These are phyloP conservation scores for Hyposoter dolosus DNA, from an alignment of 2,888 invertebrate genomes.

Conservation along the genomic window DNA sequence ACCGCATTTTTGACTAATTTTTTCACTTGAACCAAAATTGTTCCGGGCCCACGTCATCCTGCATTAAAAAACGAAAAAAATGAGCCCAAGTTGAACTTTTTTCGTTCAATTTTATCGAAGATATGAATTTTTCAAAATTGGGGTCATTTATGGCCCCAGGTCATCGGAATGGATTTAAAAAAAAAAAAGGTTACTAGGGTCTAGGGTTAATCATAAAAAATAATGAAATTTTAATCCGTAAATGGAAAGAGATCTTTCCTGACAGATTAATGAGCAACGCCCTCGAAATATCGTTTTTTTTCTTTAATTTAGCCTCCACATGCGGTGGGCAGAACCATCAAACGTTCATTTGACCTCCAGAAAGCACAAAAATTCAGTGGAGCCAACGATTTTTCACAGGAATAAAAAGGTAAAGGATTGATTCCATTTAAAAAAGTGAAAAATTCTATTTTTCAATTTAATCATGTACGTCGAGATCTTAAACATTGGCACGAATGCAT, in stretches of 20 bases:
- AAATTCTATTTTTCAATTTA: not conserved
- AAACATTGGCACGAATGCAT: not conserved
- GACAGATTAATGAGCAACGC: constrained; percentile 44
- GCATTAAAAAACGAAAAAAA: too few relatives aligned
- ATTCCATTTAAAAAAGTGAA: not conserved
- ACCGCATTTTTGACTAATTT: too few relatives aligned
- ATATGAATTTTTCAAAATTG: too few relatives aligned
- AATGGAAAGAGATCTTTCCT: constrained; percentile 2
- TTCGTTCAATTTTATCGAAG: too few relatives aligned
- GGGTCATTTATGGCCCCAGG: too few relatives aligned
- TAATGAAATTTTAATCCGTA: too few relatives aligned
- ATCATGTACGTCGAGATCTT: not conserved
- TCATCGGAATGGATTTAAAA: too few relatives aligned
- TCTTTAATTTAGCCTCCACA: constrained; percentile 12
- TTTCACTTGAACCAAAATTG: too few relatives aligned
- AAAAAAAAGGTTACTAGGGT: too few relatives aligned
- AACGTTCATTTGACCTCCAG: not conserved
- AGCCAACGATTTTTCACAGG: not conserved
- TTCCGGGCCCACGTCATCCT: too few relatives aligned
- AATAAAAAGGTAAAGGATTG: not conserved
- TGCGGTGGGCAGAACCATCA: constrained; percentile 6
- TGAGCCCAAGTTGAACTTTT: too few relatives aligned
- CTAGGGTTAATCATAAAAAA: too few relatives aligned
- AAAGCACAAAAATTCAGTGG: not conserved
- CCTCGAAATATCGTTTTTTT: constrained; percentile 20